These are phyloP conservation scores for Drosophila bocqueti DNA, from an alignment of 1,140 invertebrate genomes.

Conservation along the genomic window DNA sequence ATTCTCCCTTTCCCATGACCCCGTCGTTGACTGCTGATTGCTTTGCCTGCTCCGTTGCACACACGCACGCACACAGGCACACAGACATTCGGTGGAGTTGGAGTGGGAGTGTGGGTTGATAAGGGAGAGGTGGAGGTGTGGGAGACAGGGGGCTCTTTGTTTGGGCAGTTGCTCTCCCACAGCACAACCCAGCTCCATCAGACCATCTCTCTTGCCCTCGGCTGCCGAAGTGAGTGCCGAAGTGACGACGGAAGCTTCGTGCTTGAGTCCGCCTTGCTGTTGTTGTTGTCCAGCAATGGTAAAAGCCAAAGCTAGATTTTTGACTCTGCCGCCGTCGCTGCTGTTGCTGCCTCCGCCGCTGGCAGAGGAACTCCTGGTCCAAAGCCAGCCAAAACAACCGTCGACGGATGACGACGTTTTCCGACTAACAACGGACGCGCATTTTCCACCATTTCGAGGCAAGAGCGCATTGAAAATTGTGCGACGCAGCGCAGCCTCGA, in stretches of 20 bases:
- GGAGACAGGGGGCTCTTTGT: conserved; percentile 63
- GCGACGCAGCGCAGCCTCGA: conserved; percentile 75
- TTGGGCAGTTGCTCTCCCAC: conserved; percentile 35
- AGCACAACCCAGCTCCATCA: conserved; percentile 18
- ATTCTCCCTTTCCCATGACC: conserved; percentile 52
- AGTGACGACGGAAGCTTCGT: conserved; percentile 52
- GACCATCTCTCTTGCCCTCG: conserved; percentile 6
- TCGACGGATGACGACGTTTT: conserved; percentile 83
- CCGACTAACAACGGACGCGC: conserved; percentile 83
- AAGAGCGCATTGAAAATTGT: conserved; percentile 82
- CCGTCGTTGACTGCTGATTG: conserved; percentile 75
- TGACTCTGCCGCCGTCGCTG: conserved; percentile 24
- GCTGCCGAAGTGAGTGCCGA: conserved; percentile 42
- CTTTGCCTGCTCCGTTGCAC: conserved; percentile 77
- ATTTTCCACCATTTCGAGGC: conserved; percentile 83
- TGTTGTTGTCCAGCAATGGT: conserved; percentile 17
- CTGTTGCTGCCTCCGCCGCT: conserved; percentile 38
- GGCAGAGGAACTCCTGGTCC: conserved; percentile 43
- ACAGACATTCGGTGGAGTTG: conserved; percentile 11
- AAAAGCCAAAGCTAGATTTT: conserved; percentile 43
- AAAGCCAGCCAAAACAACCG: conserved; percentile 78
- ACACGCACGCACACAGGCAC: conserved; percentile 43
- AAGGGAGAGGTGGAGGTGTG: conserved; percentile 13
- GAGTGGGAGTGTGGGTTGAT: conserved; percentile 21
- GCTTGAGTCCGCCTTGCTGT: conserved; percentile 41